Percentiles rank a stretch among this genome's conserved stretches.
phyloP scores from a whole-genome alignment of 2,113 vertebrate species.

The Phalacrocorax carbo region DNA sequence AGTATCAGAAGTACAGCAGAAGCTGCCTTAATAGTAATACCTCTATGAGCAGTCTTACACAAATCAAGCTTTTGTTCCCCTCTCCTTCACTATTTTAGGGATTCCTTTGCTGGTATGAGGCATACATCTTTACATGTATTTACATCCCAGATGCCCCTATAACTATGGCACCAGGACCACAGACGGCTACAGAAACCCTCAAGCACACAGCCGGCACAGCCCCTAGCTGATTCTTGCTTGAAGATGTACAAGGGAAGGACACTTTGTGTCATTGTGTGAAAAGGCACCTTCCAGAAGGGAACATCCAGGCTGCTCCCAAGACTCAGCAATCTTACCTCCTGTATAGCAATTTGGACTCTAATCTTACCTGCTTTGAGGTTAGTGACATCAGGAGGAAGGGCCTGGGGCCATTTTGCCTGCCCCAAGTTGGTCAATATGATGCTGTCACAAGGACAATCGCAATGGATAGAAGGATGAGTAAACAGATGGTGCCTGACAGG shows the following conservation, averaged over 20 bases:
- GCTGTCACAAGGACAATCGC: background rate
- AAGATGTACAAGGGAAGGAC: background rate
- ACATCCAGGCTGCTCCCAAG: background rate
- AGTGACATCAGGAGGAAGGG: background rate
- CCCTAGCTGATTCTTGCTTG: background rate
- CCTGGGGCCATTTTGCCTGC: background rate
- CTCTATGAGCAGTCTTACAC: background rate
- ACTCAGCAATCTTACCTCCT: background rate
- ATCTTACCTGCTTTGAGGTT: background rate
- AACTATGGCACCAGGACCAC: background rate
- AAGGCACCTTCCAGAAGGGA: background rate
- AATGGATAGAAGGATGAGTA: background rate
- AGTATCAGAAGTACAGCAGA: background rate
- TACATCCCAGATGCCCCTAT: background rate
- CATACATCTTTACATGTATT: background rate
- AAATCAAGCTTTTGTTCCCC: background rate
- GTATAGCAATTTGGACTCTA: background rate
- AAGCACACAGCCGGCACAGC: background rate
- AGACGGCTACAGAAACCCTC: background rate
- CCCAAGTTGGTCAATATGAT: background rate
- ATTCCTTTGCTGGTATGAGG: background rate
- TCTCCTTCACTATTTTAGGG: background rate
- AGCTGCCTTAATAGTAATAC: background rate
- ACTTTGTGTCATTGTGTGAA: background rate
- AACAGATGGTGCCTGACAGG: background rate